Evolutionary conservation across 1,140 invertebrate species (phyloP), one percentile per base, ranked within the genome.

Genomic region (Neodiprion fabricii): DNA sequence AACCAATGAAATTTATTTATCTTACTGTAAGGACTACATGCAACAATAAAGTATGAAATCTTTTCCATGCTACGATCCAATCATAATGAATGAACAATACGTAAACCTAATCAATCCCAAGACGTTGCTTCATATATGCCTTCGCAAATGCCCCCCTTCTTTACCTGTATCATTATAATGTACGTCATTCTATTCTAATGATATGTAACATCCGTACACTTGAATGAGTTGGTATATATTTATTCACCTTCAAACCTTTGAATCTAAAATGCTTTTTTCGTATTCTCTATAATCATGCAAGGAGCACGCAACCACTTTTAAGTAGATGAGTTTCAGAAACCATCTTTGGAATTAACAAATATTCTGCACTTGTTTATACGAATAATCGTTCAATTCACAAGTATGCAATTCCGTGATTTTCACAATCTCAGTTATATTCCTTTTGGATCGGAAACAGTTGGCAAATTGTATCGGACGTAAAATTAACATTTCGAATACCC

Each of bases 121-220:
- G 53, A 61, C 53, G 9, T 9, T 12, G 53, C 53, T 61, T 61
- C 53, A 61, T 61, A 9, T 61, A 61, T 61, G 53, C 53, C 11
- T 61, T 61, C 53, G 3, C 11, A 61, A 61, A 7, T 17, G n/a
- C 53, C 53, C 28, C 53, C 53, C 53, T 61, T 61, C 53, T 61
- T 61, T 61, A 12, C n/a, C 4, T 9, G 9, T 8, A 61, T 61
- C n/a, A 61, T 61, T 61, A 61, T 61, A 61, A 12, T 61, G 53
- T 61, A 17, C 53, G 53, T 61, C 53, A 61, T 61, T 61, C 53
- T 61, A 61, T 61, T 61, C n/a, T 61, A 61, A 61, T 61, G 53
- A 61, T 61, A 61, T 61, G 53, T 17, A 61, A 17, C n/a, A 17
- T 17, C 53, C n/a, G 11, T 61, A 40, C 28, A 40, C 28, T 40